Evolutionary conservation across 1,140 invertebrate species (phyloP).

Genomic region (Antheraea pernyi): DNA sequence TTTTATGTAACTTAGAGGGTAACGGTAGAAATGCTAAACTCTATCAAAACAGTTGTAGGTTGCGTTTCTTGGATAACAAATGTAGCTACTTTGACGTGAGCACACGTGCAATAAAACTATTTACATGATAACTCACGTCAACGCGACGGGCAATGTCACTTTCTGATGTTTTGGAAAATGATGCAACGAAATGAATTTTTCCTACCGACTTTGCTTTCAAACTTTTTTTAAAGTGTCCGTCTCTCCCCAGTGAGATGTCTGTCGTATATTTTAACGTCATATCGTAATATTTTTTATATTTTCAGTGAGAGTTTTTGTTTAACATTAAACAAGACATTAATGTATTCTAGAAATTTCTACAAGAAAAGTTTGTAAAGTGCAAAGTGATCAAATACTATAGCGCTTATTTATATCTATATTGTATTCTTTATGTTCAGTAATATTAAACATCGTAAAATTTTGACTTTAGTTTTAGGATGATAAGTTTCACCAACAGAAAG

Average conservation of each 20-base stretch:
- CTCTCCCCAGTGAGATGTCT: slow-evolving; percentile 4
- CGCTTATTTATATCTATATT: too few species aligned
- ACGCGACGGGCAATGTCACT: neutral
- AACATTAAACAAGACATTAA: slow-evolving; percentile 4
- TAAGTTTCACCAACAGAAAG: too few species aligned
- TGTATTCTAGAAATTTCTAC: neutral
- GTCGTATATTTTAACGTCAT: slow-evolving; percentile 8
- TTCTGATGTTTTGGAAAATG: slow-evolving; percentile 20
- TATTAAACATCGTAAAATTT: too few species aligned
- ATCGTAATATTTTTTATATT: slow-evolving; percentile 1
- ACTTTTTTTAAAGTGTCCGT: slow-evolving; percentile 12
- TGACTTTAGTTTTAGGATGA: too few species aligned
- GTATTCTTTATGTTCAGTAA: too few species aligned
- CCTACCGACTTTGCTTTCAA: slow-evolving; percentile 14
- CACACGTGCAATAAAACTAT: too few species aligned
- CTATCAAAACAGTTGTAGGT: too few species aligned
- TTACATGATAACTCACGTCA: too few species aligned
- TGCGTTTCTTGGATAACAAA: too few species aligned
- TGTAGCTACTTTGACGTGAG: too few species aligned
- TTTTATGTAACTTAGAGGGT: too few species aligned
- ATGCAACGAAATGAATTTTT: slow-evolving; percentile 20
- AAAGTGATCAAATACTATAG: neutral
- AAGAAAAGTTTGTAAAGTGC: neutral
- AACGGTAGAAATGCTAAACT: too few species aligned
- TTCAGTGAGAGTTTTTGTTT: neutral